A percentile compares a stretch with the other conserved stretches of the same genome.
phyloP scores from a whole-genome alignment of 2,888 invertebrate genomes.

The Lottia gigantea region DNA sequence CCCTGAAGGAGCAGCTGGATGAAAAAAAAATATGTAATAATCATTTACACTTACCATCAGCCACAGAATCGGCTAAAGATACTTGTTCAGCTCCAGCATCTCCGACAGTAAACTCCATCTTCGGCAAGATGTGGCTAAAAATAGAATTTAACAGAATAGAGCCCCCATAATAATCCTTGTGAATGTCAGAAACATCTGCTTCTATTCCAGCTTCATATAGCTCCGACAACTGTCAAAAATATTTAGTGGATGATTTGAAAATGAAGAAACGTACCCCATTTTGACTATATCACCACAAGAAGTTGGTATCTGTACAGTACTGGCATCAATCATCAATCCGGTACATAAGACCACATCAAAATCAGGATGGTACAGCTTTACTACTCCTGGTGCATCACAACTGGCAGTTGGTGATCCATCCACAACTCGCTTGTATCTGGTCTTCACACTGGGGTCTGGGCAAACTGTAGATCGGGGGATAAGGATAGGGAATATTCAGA shows the following conservation, averaged over 20 bases:
- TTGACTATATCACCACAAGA: neutral
- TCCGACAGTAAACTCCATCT: neutral
- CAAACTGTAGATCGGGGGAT: neutral
- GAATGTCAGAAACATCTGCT: no score
- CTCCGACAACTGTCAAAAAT: no score
- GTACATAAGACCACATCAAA: neutral
- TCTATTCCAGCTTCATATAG: no score
- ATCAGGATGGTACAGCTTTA: neutral
- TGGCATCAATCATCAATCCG: neutral
- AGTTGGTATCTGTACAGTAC: neutral
- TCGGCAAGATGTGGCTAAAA: neutral
- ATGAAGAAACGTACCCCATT: neutral
- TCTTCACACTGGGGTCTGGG: neutral
- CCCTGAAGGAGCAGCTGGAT: no score
- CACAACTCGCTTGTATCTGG: neutral
- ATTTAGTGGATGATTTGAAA: no score
- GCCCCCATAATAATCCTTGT: no score
- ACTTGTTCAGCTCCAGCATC: neutral
- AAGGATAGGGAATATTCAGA: no score
- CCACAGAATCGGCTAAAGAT: neutral
- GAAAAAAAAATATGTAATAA: no score
- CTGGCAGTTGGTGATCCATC: neutral
- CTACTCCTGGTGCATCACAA: constrained; percentile 1
- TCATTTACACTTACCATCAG: neutral
- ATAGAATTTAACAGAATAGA: no score